phyloP scores from a whole-genome alignment of 2,888 invertebrate genomes.

The Spatulosminthurus flaviceps region DNA sequence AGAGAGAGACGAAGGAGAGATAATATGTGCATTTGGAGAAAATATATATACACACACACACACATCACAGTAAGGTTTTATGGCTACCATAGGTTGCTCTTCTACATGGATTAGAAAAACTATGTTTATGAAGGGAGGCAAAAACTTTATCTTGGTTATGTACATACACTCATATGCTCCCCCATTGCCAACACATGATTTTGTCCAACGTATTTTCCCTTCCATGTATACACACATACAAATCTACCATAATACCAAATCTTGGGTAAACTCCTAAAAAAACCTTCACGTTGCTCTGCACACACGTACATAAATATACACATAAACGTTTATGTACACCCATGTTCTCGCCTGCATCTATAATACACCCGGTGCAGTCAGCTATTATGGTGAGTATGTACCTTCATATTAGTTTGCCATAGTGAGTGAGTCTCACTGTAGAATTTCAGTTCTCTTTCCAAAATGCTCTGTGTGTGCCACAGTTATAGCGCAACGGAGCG shows the following conservation, averaged over 20 bases:
- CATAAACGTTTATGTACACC: background rate
- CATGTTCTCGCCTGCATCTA: background rate
- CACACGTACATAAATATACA: constrained; percentile 1
- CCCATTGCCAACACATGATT: constrained; percentile 30
- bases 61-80: background rate
- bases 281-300: constrained; percentile 1
- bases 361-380: background rate
- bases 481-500: too few species aligned
- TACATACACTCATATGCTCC: constrained; percentile 23
- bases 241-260: constrained; percentile 10
- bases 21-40: constrained; percentile 30
- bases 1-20: background rate
- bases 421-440: too few species aligned
- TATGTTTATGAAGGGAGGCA: constrained; percentile 28
- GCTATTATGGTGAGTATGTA: too few species aligned
- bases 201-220: background rate
- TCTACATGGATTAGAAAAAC: constrained; percentile 33
- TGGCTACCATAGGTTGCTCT: constrained; percentile 24
- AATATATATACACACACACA: constrained; percentile 11
- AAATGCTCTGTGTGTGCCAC: too few species aligned
- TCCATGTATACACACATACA: too few species aligned
- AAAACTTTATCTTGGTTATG: constrained; percentile 31
- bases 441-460: too few species aligned
- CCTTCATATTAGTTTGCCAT: too few species aligned
- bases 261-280: constrained; percentile 33